Evolutionary conservation across 1,140 invertebrate species (phyloP).

Genomic region (Drosophila suzukii): DNA sequence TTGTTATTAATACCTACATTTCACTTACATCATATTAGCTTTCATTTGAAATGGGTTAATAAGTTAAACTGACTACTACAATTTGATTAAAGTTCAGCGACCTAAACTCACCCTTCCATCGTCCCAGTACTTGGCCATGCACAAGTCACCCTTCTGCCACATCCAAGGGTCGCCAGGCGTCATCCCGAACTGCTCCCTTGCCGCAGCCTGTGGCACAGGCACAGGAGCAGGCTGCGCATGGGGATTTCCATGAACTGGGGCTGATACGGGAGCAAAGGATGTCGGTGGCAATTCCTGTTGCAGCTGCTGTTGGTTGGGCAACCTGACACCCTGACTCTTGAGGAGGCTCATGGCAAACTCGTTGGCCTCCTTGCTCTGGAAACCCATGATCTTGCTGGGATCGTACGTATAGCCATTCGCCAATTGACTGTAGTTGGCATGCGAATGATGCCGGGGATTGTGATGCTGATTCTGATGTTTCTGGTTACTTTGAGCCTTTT

Average conservation of each 20-base stretch:
- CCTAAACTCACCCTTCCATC: conserved; percentile 90
- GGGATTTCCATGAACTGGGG: not conserved
- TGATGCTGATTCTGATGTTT: conserved; percentile 46
- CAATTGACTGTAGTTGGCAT: conserved; percentile 69
- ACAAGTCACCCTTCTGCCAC: conserved; percentile 92
- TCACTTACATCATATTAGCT: too few species aligned
- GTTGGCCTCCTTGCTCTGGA: conserved; percentile 87
- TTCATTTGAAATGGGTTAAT: too few species aligned
- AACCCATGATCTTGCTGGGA: conserved; percentile 86
- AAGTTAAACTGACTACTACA: too few species aligned
- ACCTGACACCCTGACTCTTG: conserved; percentile 70
- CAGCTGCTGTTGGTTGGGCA: conserved; percentile 15
- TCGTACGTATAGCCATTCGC: conserved; percentile 85
- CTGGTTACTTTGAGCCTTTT: conserved; percentile 38
- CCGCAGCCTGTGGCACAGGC: conserved; percentile 9
- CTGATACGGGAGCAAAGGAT: conserved; percentile 8
- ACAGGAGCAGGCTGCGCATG: conserved; percentile 29
- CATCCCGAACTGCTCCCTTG: conserved; percentile 44
- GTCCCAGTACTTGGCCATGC: conserved; percentile 96
- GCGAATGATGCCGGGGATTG: conserved; percentile 32
- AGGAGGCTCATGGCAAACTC: conserved; percentile 86
- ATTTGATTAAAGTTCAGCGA: not conserved
- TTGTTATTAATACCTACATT: too few species aligned
- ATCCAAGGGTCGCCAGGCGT: conserved; percentile 84
- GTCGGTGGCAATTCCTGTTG: conserved; percentile 6